phyloP scores from a whole-genome alignment of 2,888 invertebrate genomes.

The Andricus curvator region DNA sequence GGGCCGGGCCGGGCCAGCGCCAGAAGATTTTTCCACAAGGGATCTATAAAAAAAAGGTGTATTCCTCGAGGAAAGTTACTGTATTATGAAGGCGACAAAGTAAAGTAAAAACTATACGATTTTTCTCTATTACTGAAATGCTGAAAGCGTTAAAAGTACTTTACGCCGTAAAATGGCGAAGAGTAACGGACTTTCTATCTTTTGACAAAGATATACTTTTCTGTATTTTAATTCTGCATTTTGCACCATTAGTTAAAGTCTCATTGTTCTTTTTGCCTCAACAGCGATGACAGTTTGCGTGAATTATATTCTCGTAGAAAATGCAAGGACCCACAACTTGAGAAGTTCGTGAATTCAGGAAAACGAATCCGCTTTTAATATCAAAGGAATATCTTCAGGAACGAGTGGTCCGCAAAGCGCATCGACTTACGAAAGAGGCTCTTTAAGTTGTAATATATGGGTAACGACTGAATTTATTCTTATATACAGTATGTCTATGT shows the following conservation, averaged over 20 bases:
- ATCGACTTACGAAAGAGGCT: neutral
- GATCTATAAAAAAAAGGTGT: neutral
- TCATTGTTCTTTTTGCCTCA: slow-evolving; percentile 1
- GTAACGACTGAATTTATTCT: neutral
- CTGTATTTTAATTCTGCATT: slow-evolving; percentile 1
- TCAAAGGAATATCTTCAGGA: slow-evolving; percentile 14
- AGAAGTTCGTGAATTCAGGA: neutral
- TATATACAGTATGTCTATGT: too few species aligned
- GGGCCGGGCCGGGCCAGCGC: too few species aligned
- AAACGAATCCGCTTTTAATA: slow-evolving; percentile 14
- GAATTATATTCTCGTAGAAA: slow-evolving; percentile 1
- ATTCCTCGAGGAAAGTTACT: neutral
- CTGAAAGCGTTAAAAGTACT: neutral
- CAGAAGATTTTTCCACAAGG: too few species aligned
- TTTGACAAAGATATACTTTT: neutral
- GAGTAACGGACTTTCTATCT: slow-evolving; percentile 42
- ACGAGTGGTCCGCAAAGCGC: slow-evolving; percentile 12
- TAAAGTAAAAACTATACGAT: neutral
- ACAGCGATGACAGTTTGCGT: slow-evolving; percentile 22
- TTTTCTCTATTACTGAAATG: neutral
- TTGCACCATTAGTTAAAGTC: neutral
- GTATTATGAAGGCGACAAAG: neutral
- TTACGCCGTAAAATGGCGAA: neutral
- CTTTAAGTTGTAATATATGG: neutral
- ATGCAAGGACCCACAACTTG: slow-evolving; percentile 1